A percentile compares a stretch with the other conserved stretches of the same genome.
Evolutionary conservation across 2,888 invertebrate species (phyloP).

Genomic region (Philonicus albiceps): DNA sequence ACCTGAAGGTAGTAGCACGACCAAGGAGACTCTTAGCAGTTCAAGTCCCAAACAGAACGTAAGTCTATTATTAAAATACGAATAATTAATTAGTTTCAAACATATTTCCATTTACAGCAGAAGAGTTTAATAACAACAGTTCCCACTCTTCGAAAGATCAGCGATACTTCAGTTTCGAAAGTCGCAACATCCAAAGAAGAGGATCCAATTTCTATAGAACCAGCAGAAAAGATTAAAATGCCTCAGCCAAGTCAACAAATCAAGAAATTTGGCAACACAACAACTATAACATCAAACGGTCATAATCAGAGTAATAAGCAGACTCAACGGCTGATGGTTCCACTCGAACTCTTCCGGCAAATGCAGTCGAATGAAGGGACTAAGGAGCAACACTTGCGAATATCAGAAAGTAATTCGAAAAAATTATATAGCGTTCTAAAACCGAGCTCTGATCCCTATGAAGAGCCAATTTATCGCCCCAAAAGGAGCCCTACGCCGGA

Average conservation of each 20-base stretch:
- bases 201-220: background rate
- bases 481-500: conserved; percentile 48
- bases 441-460: conserved; percentile 26
- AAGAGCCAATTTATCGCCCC: background rate
- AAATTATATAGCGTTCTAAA: conserved; percentile 53
- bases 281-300: background rate
- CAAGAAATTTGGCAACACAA: background rate
- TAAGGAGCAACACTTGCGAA: background rate
- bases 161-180: conserved; percentile 46
- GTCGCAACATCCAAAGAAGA: background rate
- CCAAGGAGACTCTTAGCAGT: conserved; percentile 49
- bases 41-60: background rate
- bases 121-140: conserved; percentile 52
- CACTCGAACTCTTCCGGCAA: conserved; percentile 15
- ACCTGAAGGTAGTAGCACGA: conserved; percentile 49
- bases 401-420: conserved; percentile 42
- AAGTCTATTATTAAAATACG: background rate
- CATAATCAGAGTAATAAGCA: background rate
- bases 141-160: conserved; percentile 53
- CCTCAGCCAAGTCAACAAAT: conserved; percentile 1
- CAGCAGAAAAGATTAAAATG: background rate
- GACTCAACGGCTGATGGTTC: conserved; percentile 11
- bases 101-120: conserved; percentile 43
- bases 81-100: background rate
- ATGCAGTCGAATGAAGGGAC: background rate